Base-by-base conservation (phyloP, 1,140 invertebrate genomes). In the Diachasmimorpha longicaudata region DNA sequence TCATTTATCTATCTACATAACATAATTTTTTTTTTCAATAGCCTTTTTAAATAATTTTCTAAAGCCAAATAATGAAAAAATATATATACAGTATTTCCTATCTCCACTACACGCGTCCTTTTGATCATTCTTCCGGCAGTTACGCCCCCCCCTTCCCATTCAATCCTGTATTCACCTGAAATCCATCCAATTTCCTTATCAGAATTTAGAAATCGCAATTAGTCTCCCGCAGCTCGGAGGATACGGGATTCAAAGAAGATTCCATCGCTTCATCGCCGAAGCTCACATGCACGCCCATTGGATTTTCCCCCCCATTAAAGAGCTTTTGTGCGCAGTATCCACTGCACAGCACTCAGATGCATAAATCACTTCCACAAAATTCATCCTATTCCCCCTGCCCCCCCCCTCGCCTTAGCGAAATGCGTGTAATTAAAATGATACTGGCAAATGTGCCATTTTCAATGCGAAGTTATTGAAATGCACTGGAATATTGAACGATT, bases 401-500 rank as follows among this genome's bases (percentile, higher is more conserved):
- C 10, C 10, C 10, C n/a, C 44, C 11, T 10, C 44, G 4, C n/a
- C n/a, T n/a, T 48, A 48, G 6, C 48, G 9, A 42, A 21, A 55
- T 55, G 23, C 58, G 23, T 63, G 58, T 63, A 63, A 63, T 63
- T 63, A 63, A 63, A 25, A 31, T 63, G 58, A 63, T 63, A 25
- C 21, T 25, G 0, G 23, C 5, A 8, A 23, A 63, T 63, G 23
- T 14, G 11, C 19, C 58, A 23, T 10, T 25, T 25, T 23, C 58
- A 63, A 63, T 63, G 58, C 4, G 9, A 25, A 63, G 14, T 2
- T 63, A 31, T 63, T 63, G 19, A 31, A 25, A 23, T 14, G 23
- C 19, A 23, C 11, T 31, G 58, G 58, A 63, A 63, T 63, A 63
- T 63, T 23, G 58, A 25, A 63, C 23, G 58, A 63, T 63, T 31